Evolutionary conservation across 2,113 vertebrate species (phyloP), one percentile per base, ranked within the genome.

Genomic region (Gadus macrocephalus): DNA sequence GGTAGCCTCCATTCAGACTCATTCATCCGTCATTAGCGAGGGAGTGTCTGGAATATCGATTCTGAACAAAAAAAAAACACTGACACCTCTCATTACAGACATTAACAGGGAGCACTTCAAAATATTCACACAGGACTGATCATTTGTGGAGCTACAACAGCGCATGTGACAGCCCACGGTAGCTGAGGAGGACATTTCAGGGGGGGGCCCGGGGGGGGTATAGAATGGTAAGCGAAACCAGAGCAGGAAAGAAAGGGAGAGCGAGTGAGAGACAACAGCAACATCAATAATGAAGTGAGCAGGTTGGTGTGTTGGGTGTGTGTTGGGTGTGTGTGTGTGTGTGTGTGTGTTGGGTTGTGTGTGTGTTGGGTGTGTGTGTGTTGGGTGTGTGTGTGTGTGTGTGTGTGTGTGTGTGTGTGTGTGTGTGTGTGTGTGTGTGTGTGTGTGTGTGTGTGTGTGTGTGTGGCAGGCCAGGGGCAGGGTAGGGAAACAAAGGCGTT

Each of bases 261-360:
- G 82, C 78, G 81, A 81, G 8, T 14, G 42, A 49, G 42, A 49
- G 9, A 49, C 42, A 49, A 49, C 42, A 49, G 74, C 76, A 70
- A 75, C 81, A 88, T 86, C 78, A 86, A 84, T 85, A 83, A 86
- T 84, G 75, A 81, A 80, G 86, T n/a, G 82, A 88, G 77, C 86
- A 85, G 77, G 67, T 31, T 31, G 31, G 31, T 31, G 31, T 31
- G 31, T 14, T 14, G 42, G n/a, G n/a, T n/a, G n/a, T n/a, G n/a
- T n/a, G n/a, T n/a, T n/a, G n/a, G n/a, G n/a, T 20, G 20, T 20
- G 20, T 20, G 20, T 20, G 20, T 20, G 20, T 20, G 20, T 20
- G 20, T 20, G 20, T 20, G 20, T 20, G 20, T 20, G 20, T 20
- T 1, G 1, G 20, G 1, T 1, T 20, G 20, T 20, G 20, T 20